phyloP scores from a whole-genome alignment of 2,888 invertebrate genomes.

The Camptogramma bilineatum region DNA sequence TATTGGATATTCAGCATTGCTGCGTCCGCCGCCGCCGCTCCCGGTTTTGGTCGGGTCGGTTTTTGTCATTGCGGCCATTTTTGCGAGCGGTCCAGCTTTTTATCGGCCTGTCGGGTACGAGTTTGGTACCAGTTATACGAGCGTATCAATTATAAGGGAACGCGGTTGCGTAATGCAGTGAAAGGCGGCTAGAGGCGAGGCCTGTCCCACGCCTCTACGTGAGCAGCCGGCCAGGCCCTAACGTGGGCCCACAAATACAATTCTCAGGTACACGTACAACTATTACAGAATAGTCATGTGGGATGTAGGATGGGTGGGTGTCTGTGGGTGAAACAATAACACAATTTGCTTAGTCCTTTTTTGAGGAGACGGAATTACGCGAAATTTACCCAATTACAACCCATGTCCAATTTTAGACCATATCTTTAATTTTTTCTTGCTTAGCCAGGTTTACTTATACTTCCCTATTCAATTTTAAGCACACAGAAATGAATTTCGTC shows the following conservation, averaged over 20 bases:
- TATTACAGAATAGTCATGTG: slow-evolving; percentile 35
- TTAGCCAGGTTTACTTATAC: background rate
- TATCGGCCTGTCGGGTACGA: slow-evolving; percentile 54
- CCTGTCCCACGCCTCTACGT: slow-evolving; percentile 54
- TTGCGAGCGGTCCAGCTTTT: slow-evolving; percentile 54
- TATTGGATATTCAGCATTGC: slow-evolving; percentile 54
- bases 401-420: background rate
- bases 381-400: background rate
- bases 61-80: slow-evolving; percentile 64
- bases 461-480: background rate
- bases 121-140: slow-evolving; percentile 55
- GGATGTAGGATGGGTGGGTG: slow-evolving; percentile 25
- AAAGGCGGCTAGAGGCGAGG: slow-evolving; percentile 56
- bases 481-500: slow-evolving; percentile 2
- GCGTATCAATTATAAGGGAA: slow-evolving; percentile 72
- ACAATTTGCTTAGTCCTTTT: slow-evolving; percentile 19
- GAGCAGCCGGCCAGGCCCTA: slow-evolving; percentile 40
- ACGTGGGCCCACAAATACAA: slow-evolving; percentile 41
- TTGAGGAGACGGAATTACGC: slow-evolving; percentile 4
- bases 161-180: slow-evolving; percentile 65
- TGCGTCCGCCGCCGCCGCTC: slow-evolving; percentile 37
- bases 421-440: background rate
- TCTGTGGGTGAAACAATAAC: slow-evolving; percentile 40
- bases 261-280: slow-evolving; percentile 47
- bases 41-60: slow-evolving; percentile 62